Conservation (phyloP, 64 coral and sea anemone species). For the Montipora foliosa region DNA sequence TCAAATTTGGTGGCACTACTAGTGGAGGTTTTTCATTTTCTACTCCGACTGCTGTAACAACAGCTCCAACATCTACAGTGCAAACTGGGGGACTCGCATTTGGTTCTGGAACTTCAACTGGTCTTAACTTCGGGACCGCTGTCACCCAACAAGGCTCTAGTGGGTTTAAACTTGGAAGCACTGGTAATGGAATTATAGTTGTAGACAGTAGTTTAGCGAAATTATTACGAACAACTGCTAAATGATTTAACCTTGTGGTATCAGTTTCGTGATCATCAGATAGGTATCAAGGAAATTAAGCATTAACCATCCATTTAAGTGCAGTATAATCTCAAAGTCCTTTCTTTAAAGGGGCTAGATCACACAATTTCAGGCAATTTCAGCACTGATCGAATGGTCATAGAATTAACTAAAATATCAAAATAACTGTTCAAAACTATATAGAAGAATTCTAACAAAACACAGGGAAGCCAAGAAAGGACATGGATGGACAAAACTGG, state of each 20-base stretch:
- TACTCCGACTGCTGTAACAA: neutral
- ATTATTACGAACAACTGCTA: neutral
- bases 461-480: too few relatives aligned
- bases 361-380: too few relatives aligned
- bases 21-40: conserved; percentile 57
- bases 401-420: too few relatives aligned
- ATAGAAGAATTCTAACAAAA: too few relatives aligned
- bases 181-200: neutral
- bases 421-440: too few relatives aligned
- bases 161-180: neutral
- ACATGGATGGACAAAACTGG: too few relatives aligned
- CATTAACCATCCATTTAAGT: too few relatives aligned
- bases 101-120: conserved; percentile 6
- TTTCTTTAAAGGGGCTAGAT: too few relatives aligned
- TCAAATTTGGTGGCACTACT: conserved; percentile 24
- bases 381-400: too few relatives aligned
- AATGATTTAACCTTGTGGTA: neutral
- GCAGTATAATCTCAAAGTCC: too few relatives aligned
- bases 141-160: neutral
- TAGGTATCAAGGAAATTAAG: neutral
- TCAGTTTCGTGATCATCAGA: neutral
- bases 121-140: conserved; percentile 38
- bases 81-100: conserved; percentile 49
- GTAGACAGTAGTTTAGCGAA: neutral
- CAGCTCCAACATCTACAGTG: neutral